These are phyloP conservation scores for Melipona beecheii DNA, from an alignment of 2,888 invertebrate species.

Conservation along the genomic window DNA sequence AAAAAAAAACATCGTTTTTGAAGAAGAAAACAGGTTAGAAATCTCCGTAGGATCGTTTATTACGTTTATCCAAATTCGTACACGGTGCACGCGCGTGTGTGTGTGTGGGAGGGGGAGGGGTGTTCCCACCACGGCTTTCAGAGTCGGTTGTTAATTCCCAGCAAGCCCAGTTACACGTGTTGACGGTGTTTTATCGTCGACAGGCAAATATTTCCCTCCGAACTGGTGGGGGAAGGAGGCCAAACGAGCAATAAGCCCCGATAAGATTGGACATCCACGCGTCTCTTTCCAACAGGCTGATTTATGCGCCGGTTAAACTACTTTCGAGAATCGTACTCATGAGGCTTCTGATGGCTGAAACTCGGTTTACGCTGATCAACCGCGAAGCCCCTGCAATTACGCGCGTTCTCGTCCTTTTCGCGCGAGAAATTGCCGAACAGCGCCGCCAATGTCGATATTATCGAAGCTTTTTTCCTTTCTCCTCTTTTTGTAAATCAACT, in stretches of 20 bases:
- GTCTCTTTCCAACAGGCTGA: constrained; percentile 13
- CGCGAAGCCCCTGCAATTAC: not conserved
- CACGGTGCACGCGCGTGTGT: too few species aligned
- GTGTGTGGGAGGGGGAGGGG: too few species aligned
- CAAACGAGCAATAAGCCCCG: constrained; percentile 34
- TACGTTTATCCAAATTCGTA: too few species aligned
- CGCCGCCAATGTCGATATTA: not conserved
- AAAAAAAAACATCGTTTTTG: too few species aligned
- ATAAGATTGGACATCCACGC: constrained; percentile 20
- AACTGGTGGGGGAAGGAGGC: not conserved
- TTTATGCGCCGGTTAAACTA: constrained; percentile 20
- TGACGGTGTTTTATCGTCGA: constrained; percentile 45
- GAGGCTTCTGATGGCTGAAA: not conserved
- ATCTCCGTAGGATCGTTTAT: too few species aligned
- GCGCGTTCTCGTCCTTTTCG: not conserved
- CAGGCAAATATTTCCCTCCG: constrained; percentile 54
- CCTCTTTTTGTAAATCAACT: too few species aligned
- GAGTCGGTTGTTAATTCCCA: constrained; percentile 40
- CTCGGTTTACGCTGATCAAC: constrained; percentile 1
- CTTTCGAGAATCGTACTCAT: not conserved
- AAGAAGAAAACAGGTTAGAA: too few species aligned
- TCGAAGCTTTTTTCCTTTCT: too few species aligned
- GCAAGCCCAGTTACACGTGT: constrained; percentile 10
- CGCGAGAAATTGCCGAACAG: not conserved
- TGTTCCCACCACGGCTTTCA: too few species aligned